Evolutionary conservation across 2,888 invertebrate species (phyloP).

Genomic region (Protophormia terraenovae): DNA sequence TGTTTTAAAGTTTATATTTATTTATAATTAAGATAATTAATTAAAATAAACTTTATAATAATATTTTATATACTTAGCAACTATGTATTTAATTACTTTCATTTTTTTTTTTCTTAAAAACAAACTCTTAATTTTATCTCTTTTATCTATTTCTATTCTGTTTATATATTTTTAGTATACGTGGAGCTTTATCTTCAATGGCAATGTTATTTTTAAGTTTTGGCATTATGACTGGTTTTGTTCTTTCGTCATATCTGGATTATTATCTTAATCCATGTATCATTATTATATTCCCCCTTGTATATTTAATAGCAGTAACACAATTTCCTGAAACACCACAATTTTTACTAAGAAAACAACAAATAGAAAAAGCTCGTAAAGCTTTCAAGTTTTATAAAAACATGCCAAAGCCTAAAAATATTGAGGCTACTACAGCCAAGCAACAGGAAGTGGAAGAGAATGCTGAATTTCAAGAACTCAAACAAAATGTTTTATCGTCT

Average conservation of each 20-base stretch:
- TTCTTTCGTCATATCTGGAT: constrained; percentile 75
- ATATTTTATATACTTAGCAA: not conserved
- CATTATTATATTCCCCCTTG: constrained; percentile 74
- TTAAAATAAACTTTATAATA: not conserved
- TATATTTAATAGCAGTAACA: constrained; percentile 72
- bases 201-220: constrained; percentile 76
- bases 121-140: not conserved
- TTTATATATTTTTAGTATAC: constrained; percentile 72
- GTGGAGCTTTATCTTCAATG: constrained; percentile 77
- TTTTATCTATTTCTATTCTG: not conserved
- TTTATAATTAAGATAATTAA: not conserved
- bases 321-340: constrained; percentile 78
- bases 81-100: not conserved
- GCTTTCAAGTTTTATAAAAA: constrained; percentile 77
- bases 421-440: constrained; percentile 68
- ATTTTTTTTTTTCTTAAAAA: not conserved
- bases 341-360: constrained; percentile 72
- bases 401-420: constrained; percentile 66
- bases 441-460: constrained; percentile 65
- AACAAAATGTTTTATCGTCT: constrained; percentile 29
- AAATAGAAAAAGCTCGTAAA: constrained; percentile 71
- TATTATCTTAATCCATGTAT: constrained; percentile 76
- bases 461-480: constrained; percentile 60
- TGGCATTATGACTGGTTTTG: constrained; percentile 77
- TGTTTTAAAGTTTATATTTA: not conserved